These are phyloP conservation scores for Punctoribates punctum DNA, from an alignment of 2,888 invertebrate genomes.

Conservation along the genomic window DNA sequence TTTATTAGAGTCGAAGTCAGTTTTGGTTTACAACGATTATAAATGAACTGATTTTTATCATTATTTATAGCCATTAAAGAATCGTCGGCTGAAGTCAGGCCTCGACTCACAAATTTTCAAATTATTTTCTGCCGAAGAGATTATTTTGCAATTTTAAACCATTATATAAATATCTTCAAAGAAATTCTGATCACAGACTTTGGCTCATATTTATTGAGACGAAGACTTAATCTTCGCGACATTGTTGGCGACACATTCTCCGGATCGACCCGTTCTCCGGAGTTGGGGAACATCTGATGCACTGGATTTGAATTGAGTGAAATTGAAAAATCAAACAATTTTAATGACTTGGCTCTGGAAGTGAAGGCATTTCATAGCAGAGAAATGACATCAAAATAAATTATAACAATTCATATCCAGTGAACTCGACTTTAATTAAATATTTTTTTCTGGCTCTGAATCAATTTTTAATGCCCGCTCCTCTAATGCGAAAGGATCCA, in stretches of 20 bases:
- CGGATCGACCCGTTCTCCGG: neutral
- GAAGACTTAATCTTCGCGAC: neutral
- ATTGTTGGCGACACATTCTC: neutral
- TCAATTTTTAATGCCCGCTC: too few species aligned
- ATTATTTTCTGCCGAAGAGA: neutral
- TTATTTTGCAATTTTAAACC: neutral
- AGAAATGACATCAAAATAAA: too few species aligned
- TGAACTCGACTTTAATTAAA: too few species aligned
- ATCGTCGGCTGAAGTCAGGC: too few species aligned
- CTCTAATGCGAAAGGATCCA: too few species aligned
- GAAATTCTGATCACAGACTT: neutral
- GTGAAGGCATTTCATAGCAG: too few species aligned
- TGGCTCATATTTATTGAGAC: neutral
- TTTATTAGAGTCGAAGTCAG: constrained; percentile 4
- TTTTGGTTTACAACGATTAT: constrained; percentile 19
- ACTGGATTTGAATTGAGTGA: too few species aligned
- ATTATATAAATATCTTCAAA: neutral
- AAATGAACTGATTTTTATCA: constrained; percentile 3
- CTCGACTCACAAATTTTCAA: neutral
- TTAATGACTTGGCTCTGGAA: too few species aligned
- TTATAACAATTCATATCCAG: too few species aligned
- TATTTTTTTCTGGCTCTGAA: too few species aligned
- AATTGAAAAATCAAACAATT: too few species aligned
- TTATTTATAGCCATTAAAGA: constrained; percentile 3
- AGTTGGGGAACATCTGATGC: too few species aligned